Base-by-base conservation (phyloP, 2,797 vertebrate genomes). In the Brachyalestes nurse region DNA sequence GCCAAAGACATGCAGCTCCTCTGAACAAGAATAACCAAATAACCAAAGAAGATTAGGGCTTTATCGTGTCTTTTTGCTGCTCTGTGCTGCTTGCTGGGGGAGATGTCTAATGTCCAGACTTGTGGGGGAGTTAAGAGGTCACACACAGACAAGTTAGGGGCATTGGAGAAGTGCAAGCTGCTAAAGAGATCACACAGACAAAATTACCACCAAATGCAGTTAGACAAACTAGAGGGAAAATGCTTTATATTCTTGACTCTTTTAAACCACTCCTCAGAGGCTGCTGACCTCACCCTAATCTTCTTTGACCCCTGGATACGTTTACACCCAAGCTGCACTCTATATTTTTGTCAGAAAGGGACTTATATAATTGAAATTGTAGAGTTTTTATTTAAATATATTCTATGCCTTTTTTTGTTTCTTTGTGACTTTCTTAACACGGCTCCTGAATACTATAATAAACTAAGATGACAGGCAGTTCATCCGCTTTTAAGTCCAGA, bases 161-260 rank as follows among this genome's bases (percentile, higher is more conserved):
- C 83, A 80, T 75, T 69, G 78, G 83, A 83, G 79, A 80, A 65
- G 78, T 82, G 67, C 72, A 82, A 85, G 73, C 85, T 87, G 85
- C 83, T 82, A 89, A 88, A 87, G 80, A 81, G 86, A 90, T 89
- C 86, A 89, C 55, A 78, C 51, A 72, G 84, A 77, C 75, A 75
- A 83, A 85, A 81, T 71, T 78, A 72, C 77, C 76, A 81, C 45
- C 70, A 86, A 86, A 87, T 76, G 79, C 67, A 85, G 71, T 61
- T 61, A 62, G 69, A 79, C 66, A 82, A 83, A 79, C 78, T 82
- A 75, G 40, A 76, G 45, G 64, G 61, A 85, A 78, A 85, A 81
- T 51, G 45, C 45, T 87, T 84, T 85, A 77, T 84, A 71, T 61
- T 78, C 75, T 58, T 79, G 79, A 72, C 78, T 80, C 77, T 81